Evolutionary conservation across 2,113 vertebrate genomes (phyloP).

Genomic region (Prunella himalayana): DNA sequence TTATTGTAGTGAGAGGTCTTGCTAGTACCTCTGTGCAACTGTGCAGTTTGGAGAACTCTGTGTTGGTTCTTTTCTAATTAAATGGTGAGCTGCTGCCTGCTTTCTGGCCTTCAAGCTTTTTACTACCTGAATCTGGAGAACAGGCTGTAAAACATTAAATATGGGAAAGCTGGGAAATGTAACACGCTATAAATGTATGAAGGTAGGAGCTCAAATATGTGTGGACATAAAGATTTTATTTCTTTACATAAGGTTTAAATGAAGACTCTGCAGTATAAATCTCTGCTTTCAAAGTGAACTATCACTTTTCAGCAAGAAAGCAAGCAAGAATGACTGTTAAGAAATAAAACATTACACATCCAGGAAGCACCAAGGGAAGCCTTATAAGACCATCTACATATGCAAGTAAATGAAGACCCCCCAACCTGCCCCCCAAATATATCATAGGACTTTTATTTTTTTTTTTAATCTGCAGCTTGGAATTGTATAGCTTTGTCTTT

Average conservation of each 20-base stretch:
- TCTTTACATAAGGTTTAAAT: conserved; percentile 67
- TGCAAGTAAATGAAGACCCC: neutral
- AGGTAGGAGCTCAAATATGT: conserved; percentile 59
- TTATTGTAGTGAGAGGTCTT: neutral
- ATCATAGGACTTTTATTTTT: neutral
- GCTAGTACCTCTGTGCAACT: neutral
- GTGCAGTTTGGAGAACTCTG: neutral
- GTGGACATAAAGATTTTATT: conserved; percentile 68
- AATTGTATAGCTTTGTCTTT: neutral
- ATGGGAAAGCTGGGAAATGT: conserved; percentile 68
- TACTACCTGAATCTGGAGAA: conserved; percentile 65
- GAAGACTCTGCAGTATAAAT: conserved; percentile 54
- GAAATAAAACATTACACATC: conserved; percentile 18
- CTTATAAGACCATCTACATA: neutral
- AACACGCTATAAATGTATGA: conserved; percentile 58
- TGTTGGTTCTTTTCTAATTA: conserved; percentile 44
- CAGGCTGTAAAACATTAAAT: conserved; percentile 62
- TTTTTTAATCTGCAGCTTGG: neutral
- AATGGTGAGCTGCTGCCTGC: conserved; percentile 27
- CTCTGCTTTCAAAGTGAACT: conserved; percentile 50
- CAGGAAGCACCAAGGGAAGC: neutral
- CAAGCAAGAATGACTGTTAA: conserved; percentile 12
- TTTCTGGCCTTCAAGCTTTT: conserved; percentile 45
- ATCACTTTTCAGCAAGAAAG: conserved; percentile 51
- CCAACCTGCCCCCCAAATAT: neutral